Percentiles rank a stretch among this genome's conserved stretches.
Evolutionary conservation across 2,113 vertebrate genomes (phyloP).

Genomic region (Cavia aperea): DNA sequence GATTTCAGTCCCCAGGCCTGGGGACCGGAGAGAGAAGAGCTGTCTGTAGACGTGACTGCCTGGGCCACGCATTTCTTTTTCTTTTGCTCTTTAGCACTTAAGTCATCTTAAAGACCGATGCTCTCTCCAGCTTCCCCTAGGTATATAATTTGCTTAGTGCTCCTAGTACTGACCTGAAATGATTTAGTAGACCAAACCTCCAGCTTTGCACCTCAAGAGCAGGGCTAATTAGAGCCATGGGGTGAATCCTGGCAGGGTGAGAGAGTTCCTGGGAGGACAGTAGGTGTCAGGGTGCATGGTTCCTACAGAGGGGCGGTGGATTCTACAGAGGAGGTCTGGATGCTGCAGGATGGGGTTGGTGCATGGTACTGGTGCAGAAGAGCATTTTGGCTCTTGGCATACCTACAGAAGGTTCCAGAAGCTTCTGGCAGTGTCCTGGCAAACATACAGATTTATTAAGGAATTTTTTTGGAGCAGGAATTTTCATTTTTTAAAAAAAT

Average conservation of each 20-base stretch:
- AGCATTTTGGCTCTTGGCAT: fast-evolving
- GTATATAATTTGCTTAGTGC: constrained; percentile 21
- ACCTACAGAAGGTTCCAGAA: neutral
- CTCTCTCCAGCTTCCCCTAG: neutral
- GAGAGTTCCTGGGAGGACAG: neutral
- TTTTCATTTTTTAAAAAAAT: neutral
- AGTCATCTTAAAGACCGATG: neutral
- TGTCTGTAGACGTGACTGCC: neutral
- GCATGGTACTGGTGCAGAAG: fast-evolving
- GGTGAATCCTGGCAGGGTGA: neutral
- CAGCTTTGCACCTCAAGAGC: neutral
- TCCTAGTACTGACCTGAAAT: constrained; percentile 10
- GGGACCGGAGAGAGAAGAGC: neutral
- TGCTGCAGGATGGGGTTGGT: neutral
- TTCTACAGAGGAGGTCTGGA: too few relatives aligned
- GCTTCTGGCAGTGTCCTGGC: neutral
- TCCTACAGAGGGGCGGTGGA: neutral
- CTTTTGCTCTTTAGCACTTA: neutral
- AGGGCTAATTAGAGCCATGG: fast-evolving
- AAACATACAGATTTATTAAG: fast-evolving
- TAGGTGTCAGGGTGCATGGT: too few relatives aligned
- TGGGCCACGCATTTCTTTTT: neutral
- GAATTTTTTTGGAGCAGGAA: neutral
- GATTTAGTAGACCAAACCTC: neutral
- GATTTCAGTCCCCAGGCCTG: neutral